A percentile compares a stretch with the other conserved stretches of the same genome.
Evolutionary conservation across 2,888 invertebrate species (phyloP).

Genomic region (Atrina japonica): DNA sequence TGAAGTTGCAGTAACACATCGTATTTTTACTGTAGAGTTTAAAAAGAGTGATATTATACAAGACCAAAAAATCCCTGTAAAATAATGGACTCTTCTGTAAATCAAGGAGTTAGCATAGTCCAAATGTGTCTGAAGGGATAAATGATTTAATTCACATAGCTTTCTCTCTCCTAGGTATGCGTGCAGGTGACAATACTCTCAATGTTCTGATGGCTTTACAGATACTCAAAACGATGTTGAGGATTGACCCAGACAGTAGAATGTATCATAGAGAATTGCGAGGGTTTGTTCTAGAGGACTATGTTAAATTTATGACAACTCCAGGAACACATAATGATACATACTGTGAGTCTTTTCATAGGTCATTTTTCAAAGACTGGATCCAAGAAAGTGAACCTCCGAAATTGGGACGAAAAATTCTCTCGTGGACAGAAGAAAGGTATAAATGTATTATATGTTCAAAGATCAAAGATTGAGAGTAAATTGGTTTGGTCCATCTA

Average conservation of each 20-base stretch:
- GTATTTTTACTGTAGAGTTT: no score
- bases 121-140: no score
- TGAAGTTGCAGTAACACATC: no score
- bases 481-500: no score
- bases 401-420: conserved; percentile 55
- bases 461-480: no score
- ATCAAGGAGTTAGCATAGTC: no score
- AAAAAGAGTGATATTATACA: no score
- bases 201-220: conserved; percentile 68
- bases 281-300: conserved; percentile 68
- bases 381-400: conserved; percentile 44
- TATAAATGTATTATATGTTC: conserved; percentile 38
- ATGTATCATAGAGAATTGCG: conserved; percentile 57
- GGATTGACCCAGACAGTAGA: conserved; percentile 59
- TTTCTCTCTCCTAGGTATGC: conserved; percentile 73
- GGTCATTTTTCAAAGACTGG: conserved; percentile 75
- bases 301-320: conserved; percentile 75
- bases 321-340: conserved; percentile 74
- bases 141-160: no score
- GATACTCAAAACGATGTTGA: conserved; percentile 64
- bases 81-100: no score
- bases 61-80: no score
- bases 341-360: conserved; percentile 75
- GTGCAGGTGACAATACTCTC: conserved; percentile 74
- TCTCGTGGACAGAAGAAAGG: conserved; percentile 70